Conservation (phyloP, 2,888 invertebrate genomes). For the Hypselothyrea guttata region DNA sequence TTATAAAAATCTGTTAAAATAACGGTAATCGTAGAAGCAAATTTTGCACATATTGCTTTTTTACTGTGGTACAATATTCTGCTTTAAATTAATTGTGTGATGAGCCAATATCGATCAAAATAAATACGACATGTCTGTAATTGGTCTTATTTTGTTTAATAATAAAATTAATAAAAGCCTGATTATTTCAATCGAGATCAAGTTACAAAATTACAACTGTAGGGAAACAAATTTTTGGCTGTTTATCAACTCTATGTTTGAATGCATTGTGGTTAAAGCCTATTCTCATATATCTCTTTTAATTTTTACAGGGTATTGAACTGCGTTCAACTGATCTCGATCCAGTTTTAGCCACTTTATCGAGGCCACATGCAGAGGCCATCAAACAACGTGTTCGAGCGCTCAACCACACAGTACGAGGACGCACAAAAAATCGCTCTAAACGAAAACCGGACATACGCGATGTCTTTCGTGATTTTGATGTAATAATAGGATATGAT, state of each 20-base stretch:
- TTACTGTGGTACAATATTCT: too few species aligned
- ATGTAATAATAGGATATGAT: constrained; percentile 84
- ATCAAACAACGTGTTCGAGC: constrained; percentile 88
- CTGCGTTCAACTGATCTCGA: constrained; percentile 84
- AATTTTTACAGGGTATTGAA: constrained; percentile 82
- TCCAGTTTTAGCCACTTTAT: constrained; percentile 84
- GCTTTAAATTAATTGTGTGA: too few species aligned
- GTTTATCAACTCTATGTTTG: not conserved
- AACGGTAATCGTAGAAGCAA: too few species aligned
- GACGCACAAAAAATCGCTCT: constrained; percentile 84
- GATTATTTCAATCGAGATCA: too few species aligned
- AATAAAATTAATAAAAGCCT: too few species aligned
- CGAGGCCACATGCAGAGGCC: constrained; percentile 88
- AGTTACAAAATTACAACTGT: too few species aligned
- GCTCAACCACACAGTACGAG: constrained; percentile 88
- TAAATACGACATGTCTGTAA: too few species aligned
- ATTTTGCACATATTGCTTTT: too few species aligned
- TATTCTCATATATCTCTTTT: not conserved
- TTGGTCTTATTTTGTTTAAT: too few species aligned
- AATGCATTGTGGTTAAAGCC: not conserved
- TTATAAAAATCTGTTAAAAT: too few species aligned
- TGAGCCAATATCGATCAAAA: too few species aligned
- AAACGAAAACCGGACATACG: constrained; percentile 91
- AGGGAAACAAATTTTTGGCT: too few species aligned
- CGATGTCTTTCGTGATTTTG: constrained; percentile 91